Base-by-base conservation (phyloP, 1,140 invertebrate genomes). In the Zaprionus taronus region DNA sequence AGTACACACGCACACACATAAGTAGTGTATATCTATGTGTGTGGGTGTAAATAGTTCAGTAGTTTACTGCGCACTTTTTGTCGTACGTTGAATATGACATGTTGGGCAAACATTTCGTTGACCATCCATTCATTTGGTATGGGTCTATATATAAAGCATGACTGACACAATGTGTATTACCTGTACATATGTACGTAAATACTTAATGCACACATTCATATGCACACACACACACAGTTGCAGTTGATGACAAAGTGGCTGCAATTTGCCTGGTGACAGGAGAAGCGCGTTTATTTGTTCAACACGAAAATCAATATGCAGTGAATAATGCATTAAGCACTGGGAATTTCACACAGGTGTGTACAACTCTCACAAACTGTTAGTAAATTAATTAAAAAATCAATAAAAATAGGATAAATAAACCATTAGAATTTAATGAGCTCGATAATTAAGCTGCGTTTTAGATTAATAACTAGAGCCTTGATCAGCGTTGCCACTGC, bases 51-150 rank as follows among this genome's bases (percentile, higher is more conserved):
- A 38, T 89, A 81, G 81, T 81, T 87, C 67, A 70, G 56, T 79
- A 71, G 81, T 81, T 86, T 89, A 87, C 83, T 87, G 83, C 84
- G 84, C 83, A 83, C 68, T 70, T 81, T 81, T 67, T 76, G 64
- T 67, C 80, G 41, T 55, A 53, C 65, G 44, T 66, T 53, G 53
- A 57, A 61, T 72, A 55, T 63, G 79, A 79, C 80, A 83, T 83
- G 77, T 51, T 66, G 72, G 20, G 38, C 41, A 58, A 74, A 69
- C 64, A 70, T 60, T 77, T 63, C 28, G 67, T 68, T 72, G 60
- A 67, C 68, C 74, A 77, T 61, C 28, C 55, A 72, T 55, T 72
- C 58, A 34, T 34, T 34, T 34, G 31, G 31, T 34, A 11, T 34
- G 31, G 22, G 51, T 20, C 36, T 20, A 63, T 61, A 69, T 15